Conservation (phyloP, 2,888 invertebrate species). For the Andrena minutula region DNA sequence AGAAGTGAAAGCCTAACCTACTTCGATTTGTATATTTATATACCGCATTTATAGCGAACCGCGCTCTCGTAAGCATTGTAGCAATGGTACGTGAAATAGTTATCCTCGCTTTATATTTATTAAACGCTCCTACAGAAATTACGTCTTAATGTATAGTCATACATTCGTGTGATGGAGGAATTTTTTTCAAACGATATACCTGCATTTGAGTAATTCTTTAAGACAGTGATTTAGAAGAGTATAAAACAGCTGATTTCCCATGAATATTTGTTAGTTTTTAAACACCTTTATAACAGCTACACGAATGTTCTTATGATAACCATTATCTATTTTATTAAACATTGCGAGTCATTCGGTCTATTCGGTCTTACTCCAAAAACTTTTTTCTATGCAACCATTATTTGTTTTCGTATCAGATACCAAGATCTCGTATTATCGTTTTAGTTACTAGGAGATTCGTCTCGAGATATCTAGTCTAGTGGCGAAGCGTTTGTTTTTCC, state of each 20-base stretch:
- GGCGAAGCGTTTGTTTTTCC: neutral
- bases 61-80: neutral
- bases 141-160: neutral
- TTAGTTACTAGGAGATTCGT: neutral
- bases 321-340: neutral
- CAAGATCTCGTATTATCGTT: neutral
- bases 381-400: neutral
- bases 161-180: neutral
- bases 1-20: slow-evolving; percentile 65
- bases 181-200: neutral
- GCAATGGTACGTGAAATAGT: slow-evolving; percentile 57
- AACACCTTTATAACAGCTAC: neutral
- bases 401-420: neutral
- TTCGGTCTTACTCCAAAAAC: neutral
- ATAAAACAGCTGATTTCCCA: neutral
- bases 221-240: neutral
- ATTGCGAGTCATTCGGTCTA: neutral
- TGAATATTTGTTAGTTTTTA: neutral
- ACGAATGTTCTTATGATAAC: neutral
- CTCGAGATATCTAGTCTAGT: too few relatives aligned
- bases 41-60: slow-evolving; percentile 52
- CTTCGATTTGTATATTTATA: slow-evolving; percentile 52
- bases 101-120: slow-evolving; percentile 14
- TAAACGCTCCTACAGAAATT: neutral
- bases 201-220: neutral